Percentiles rank a stretch among this genome's conserved stretches.
Evolutionary conservation across 2,113 vertebrate genomes (phyloP).

Genomic region (Festucalex cinctus): DNA sequence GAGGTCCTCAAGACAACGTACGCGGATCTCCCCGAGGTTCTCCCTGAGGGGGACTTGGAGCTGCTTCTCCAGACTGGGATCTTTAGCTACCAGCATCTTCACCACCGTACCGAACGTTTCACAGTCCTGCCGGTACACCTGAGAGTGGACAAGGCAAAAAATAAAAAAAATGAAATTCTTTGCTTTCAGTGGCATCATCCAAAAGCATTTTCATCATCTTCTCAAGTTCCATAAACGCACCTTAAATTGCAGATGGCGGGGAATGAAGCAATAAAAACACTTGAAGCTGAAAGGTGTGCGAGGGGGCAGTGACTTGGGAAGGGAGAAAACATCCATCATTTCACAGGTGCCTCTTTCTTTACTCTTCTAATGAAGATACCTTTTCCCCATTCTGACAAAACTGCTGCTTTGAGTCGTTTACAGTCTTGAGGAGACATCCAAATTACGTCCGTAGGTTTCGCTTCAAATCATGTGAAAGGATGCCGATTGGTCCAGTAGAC

Average conservation of each 20-base stretch:
- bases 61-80: constrained; percentile 89
- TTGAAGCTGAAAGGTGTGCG: constrained; percentile 19
- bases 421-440: neutral
- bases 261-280: constrained; percentile 38
- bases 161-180: neutral
- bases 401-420: neutral
- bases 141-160: neutral
- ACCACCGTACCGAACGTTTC: constrained; percentile 98
- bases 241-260: constrained; percentile 31
- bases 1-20: constrained; percentile 93
- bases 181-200: neutral
- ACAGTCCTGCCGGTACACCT: constrained; percentile 96
- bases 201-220: constrained; percentile 7
- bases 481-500: constrained; percentile 3
- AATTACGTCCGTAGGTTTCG: neutral
- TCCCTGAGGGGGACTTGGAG: constrained; percentile 91
- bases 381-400: neutral
- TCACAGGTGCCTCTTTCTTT: neutral
- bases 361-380: neutral
- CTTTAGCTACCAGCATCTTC: constrained; percentile 98
- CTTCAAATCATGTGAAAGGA: neutral
- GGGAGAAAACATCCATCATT: neutral
- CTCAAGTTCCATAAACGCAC: constrained; percentile 41
- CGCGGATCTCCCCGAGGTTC: constrained; percentile 93
- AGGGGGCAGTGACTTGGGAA: no score